Conservation (phyloP, 2,888 invertebrate genomes). For the Aromia moschata region DNA sequence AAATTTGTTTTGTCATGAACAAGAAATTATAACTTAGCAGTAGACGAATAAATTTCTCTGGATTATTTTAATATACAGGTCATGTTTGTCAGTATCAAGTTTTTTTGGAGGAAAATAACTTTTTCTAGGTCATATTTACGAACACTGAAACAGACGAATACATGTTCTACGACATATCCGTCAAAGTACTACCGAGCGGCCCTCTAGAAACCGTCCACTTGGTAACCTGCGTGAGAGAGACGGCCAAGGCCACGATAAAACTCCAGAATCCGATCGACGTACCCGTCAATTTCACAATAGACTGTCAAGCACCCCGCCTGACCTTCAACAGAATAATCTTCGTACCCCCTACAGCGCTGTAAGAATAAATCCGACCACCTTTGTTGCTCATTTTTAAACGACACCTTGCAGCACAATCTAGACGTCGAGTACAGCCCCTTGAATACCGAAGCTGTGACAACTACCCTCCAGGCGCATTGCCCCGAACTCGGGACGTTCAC, state of each 20-base stretch:
- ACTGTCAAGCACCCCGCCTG: conserved; percentile 44
- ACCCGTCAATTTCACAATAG: conserved; percentile 50
- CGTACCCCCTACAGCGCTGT: conserved; percentile 50
- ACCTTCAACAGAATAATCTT: conserved; percentile 44
- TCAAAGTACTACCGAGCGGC: conserved; percentile 53
- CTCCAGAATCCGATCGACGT: conserved; percentile 58
- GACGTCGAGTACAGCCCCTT: conserved; percentile 51
- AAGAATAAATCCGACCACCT: conserved; percentile 4
- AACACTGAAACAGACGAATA: conserved; percentile 58
- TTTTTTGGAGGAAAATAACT: too few species aligned
- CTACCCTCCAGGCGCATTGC: conserved; percentile 59
- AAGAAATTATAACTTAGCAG: too few species aligned
- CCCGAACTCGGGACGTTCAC: conserved; percentile 66
- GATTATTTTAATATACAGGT: too few species aligned
- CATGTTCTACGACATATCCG: conserved; percentile 54
- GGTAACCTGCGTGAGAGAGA: conserved; percentile 53
- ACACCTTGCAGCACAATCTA: conserved; percentile 41
- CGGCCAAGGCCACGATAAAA: conserved; percentile 48
- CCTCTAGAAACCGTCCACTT: conserved; percentile 54
- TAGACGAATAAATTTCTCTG: too few species aligned
- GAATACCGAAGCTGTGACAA: conserved; percentile 28
- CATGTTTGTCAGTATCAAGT: too few species aligned
- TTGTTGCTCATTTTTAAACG: background rate
- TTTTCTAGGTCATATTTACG: conserved; percentile 56
- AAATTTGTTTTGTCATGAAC: too few species aligned